Evolutionary conservation across 2,113 vertebrate genomes (phyloP), one percentile per base, ranked within the genome.

Genomic region (Raphicerus campestris): DNA sequence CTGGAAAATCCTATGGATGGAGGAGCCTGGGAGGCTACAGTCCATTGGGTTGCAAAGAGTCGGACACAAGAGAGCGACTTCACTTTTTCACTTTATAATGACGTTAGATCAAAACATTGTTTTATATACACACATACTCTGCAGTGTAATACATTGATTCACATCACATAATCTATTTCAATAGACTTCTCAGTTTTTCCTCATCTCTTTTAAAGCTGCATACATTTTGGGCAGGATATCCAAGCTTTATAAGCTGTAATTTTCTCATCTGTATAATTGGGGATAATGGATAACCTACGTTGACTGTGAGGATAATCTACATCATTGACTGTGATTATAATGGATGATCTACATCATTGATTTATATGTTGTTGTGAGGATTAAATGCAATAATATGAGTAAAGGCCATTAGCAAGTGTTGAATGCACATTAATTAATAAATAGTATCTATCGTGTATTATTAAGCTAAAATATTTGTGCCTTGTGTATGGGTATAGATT

Each of bases 161-260:
- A 93, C 2, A 58, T 90, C n/a, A 45, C n/a, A 75, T 32, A 53
- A 30, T 75, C 47, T 51, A 56, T 75, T 75, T 42, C 28, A 91
- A 13, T 55, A 26, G n/a, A 30, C 58, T 94, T 83, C 26, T 47
- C 56, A 91, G 24, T 17, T 90, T 55, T 78, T 2, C 17, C 9
- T 97, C 5, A 84, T 73, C 28, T 78, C 1, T 92, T 96, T 87
- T 80, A 15, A 91, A 80, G 30, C n/a, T 96, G 17, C 24, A 66
- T 84, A 70, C 24, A 82, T 77, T 84, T 94, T 91, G 70, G 19
- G 24, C 20, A 97, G 93, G 22, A 78, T n/a, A 89, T 53, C 10
- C 30, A 83, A 82, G 7, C 11, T 75, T 39, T n/a, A 26, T 92
- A 70, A 77, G 1, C 11, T 93, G 87, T 95, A 80, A 85, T 81